Evolutionary conservation across 2,888 invertebrate genomes (phyloP).

Genomic region (Rhingia rostrata): DNA sequence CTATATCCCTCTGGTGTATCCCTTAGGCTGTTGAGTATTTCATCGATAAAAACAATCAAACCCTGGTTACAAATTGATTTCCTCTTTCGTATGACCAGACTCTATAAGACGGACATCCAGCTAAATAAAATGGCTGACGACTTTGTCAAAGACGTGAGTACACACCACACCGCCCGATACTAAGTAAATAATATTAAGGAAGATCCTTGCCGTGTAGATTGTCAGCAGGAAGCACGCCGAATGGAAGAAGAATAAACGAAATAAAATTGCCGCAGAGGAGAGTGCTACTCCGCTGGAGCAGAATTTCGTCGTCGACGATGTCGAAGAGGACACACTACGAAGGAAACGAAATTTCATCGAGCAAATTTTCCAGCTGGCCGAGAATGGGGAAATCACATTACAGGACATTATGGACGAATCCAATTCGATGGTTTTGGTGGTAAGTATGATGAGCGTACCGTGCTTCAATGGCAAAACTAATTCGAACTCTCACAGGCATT

Average conservation of each 20-base stretch:
- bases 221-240: conserved; percentile 79
- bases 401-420: conserved; percentile 81
- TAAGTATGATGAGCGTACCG: conserved; percentile 73
- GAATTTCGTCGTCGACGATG: conserved; percentile 9
- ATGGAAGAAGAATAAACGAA: conserved; percentile 76
- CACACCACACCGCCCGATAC: conserved; percentile 9
- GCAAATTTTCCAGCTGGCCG: conserved; percentile 81
- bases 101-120: conserved; percentile 77
- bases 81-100: conserved; percentile 79
- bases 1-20: conserved; percentile 5
- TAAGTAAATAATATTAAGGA: conserved; percentile 58
- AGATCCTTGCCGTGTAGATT: conserved; percentile 75
- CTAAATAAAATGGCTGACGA: conserved; percentile 79
- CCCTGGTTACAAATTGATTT: conserved; percentile 81
- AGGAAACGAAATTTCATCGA: conserved; percentile 80
- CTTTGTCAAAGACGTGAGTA: conserved; percentile 78
- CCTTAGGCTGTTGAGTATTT: conserved; percentile 78
- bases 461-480: conserved; percentile 3
- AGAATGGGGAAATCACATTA: conserved; percentile 79
- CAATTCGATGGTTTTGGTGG: conserved; percentile 81
- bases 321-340: conserved; percentile 70
- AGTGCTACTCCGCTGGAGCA: not conserved
- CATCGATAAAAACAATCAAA: conserved; percentile 79
- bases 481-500: conserved; percentile 77
- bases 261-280: conserved; percentile 26